phyloP scores from a whole-genome alignment of 1,140 invertebrate genomes.

The Probaryconus sp. region DNA sequence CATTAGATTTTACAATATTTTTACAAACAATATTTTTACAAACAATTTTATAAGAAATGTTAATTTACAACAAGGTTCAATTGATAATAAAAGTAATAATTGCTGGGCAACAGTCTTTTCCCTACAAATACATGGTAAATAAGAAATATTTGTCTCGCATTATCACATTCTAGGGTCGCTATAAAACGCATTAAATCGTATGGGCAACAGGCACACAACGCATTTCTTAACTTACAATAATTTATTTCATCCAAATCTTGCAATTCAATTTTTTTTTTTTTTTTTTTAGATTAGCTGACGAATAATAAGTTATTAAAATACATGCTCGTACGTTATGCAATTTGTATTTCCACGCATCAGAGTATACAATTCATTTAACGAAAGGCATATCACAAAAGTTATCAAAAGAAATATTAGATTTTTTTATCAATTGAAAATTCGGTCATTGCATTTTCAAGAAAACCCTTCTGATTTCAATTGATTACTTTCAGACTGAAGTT shows the following conservation, averaged over 20 bases:
- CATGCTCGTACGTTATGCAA: constrained; percentile 35
- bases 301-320: constrained; percentile 49
- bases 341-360: constrained; percentile 19
- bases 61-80: no score
- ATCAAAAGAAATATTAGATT: no score
- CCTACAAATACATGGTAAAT: constrained; percentile 47
- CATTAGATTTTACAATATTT: no score
- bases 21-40: no score
- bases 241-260: constrained; percentile 20
- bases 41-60: no score
- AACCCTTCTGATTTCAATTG: no score
- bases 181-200: constrained; percentile 43
- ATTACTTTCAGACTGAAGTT: no score
- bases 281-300: constrained; percentile 7
- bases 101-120: constrained; percentile 34
- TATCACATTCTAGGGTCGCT: constrained; percentile 68
- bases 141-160: constrained; percentile 59
- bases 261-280: constrained; percentile 20
- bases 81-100: constrained; percentile 10
- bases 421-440: background rate
- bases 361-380: constrained; percentile 9
- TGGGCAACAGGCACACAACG: constrained; percentile 62
- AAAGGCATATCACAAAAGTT: no score
- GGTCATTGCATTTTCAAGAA: no score
- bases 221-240: constrained; percentile 31